Evolutionary conservation across 30 jellyfish, hydroid and myxozoan genomes (phyloP).

Genomic region (Pseudorhiza aurosa): DNA sequence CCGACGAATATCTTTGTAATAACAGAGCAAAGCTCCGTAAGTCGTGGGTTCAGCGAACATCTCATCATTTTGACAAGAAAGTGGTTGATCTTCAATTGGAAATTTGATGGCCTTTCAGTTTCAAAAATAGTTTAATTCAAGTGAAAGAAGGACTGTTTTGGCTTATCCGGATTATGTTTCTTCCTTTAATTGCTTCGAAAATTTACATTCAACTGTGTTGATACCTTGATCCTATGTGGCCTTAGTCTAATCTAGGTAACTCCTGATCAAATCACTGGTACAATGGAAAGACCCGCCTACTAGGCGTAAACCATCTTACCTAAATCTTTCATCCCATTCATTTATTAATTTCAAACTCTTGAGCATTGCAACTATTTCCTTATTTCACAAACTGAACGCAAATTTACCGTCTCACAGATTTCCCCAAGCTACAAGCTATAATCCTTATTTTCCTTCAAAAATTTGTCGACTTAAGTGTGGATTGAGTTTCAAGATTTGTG

Average conservation of each 20-base stretch:
- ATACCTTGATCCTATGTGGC: background rate
- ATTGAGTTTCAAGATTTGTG: too few species aligned
- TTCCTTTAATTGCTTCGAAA: background rate
- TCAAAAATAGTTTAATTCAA: background rate
- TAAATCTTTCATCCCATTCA: background rate
- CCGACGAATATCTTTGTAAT: too few species aligned
- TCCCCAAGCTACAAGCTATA: too few species aligned
- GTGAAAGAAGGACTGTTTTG: background rate
- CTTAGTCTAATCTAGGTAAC: background rate
- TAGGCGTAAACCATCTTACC: background rate
- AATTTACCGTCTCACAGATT: too few species aligned
- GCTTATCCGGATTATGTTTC: background rate
- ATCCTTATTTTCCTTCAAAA: too few species aligned
- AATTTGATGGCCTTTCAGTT: background rate
- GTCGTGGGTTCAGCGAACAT: too few species aligned
- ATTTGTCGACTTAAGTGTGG: too few species aligned
- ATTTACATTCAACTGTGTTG: background rate
- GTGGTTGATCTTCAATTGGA: too few species aligned
- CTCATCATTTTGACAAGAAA: too few species aligned
- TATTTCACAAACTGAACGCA: too few species aligned
- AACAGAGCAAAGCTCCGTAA: too few species aligned
- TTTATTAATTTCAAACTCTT: background rate
- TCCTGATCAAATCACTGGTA: background rate
- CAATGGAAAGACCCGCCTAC: background rate
- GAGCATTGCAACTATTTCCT: background rate